A percentile compares a stretch with the other conserved stretches of the same genome.
Conservation (phyloP, 2,888 invertebrate species). For the Pseudoips prasinana region DNA sequence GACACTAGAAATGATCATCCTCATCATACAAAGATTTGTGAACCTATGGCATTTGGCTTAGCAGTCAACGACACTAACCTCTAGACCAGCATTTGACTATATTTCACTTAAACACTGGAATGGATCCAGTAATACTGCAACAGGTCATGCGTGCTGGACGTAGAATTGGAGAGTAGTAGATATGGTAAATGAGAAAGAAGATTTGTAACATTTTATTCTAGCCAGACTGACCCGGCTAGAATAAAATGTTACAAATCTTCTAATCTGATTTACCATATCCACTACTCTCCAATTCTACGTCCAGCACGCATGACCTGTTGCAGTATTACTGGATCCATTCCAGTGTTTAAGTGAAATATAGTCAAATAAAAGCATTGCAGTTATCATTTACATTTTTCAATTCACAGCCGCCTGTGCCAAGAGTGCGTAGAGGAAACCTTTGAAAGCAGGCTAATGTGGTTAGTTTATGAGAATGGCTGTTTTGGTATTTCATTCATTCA, state of each 20-base stretch:
- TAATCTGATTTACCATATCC: constrained; percentile 30
- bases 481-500: no score
- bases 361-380: constrained; percentile 68
- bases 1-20: no score
- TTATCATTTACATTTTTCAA: constrained; percentile 81
- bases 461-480: no score
- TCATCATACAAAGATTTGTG: no score
- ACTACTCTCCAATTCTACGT: constrained; percentile 27
- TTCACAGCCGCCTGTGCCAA: constrained; percentile 66
- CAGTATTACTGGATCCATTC: constrained; percentile 62
- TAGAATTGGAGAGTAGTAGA: constrained; percentile 31
- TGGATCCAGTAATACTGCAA: constrained; percentile 63
- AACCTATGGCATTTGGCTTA: no score
- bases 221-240: no score
- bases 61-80: no score
- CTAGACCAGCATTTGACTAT: constrained; percentile 73
- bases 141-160: constrained; percentile 59
- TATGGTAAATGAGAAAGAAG: constrained; percentile 26
- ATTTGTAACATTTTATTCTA: no score
- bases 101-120: constrained; percentile 70
- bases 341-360: constrained; percentile 70
- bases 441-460: neutral
- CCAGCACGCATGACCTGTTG: constrained; percentile 67
- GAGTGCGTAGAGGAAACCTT: constrained; percentile 38
- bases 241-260: no score